phyloP scores from a whole-genome alignment of 1,140 invertebrate genomes.

The Elymnias hypermnestra region DNA sequence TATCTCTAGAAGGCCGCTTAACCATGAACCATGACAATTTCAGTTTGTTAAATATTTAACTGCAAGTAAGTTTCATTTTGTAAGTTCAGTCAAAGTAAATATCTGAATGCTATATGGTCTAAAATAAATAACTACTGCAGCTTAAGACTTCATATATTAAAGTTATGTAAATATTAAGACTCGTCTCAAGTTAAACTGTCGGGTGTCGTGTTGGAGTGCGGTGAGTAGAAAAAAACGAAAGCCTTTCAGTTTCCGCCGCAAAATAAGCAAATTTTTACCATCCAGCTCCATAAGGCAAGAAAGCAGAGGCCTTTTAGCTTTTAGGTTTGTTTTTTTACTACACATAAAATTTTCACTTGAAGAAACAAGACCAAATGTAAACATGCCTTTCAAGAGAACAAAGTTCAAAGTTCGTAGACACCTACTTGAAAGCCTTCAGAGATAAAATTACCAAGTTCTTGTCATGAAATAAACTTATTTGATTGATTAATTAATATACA shows the following conservation, averaged over 20 bases:
- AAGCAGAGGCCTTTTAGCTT: slow-evolving; percentile 38
- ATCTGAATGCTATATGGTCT: too few species aligned
- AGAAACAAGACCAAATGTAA: slow-evolving; percentile 31
- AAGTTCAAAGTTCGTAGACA: slow-evolving; percentile 25
- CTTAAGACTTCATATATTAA: not conserved
- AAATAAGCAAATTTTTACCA: slow-evolving; percentile 46
- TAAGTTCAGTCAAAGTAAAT: too few species aligned
- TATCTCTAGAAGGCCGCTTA: too few species aligned
- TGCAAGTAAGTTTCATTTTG: too few species aligned
- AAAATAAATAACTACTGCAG: too few species aligned
- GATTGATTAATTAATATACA: not conserved
- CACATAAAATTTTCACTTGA: slow-evolving; percentile 33
- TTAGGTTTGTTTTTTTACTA: slow-evolving; percentile 40
- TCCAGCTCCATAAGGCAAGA: slow-evolving; percentile 33
- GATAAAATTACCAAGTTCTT: not conserved
- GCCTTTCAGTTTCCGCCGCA: slow-evolving; percentile 32
- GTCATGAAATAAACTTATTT: not conserved
- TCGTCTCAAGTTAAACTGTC: slow-evolving; percentile 30
- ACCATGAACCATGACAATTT: too few species aligned
- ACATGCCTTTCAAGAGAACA: slow-evolving; percentile 22
- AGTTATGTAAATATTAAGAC: slow-evolving; percentile 11
- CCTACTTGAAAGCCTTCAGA: slow-evolving; percentile 14
- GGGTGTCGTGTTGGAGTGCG: slow-evolving; percentile 25
- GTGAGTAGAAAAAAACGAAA: slow-evolving; percentile 36
- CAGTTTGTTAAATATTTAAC: too few species aligned